These are phyloP conservation scores for Piscicola geometra DNA, from an alignment of 2,888 invertebrate genomes.

Conservation along the genomic window DNA sequence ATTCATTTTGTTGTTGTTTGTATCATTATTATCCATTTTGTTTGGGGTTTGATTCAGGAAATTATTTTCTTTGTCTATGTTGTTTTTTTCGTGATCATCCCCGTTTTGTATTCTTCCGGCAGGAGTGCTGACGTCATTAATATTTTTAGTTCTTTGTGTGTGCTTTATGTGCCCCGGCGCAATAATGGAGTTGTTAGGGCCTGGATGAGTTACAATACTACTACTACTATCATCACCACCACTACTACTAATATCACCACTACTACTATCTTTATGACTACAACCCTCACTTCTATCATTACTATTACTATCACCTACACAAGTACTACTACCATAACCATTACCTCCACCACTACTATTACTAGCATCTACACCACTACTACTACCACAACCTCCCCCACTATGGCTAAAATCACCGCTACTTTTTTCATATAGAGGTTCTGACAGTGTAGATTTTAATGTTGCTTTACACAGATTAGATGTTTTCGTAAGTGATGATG, in stretches of 20 bases:
- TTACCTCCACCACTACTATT: neutral
- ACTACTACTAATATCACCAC: neutral
- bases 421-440: neutral
- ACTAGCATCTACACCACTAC: constrained; percentile 4
- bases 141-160: too few relatives aligned
- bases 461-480: neutral
- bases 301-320: neutral
- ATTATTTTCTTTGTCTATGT: neutral
- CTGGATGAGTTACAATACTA: neutral
- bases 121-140: too few relatives aligned
- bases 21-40: neutral
- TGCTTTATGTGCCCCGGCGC: neutral
- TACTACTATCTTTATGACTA: neutral
- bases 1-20: neutral
- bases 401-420: neutral
- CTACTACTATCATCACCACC: constrained; percentile 3
- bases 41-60: neutral
- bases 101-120: neutral
- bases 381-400: neutral
- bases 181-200: neutral
- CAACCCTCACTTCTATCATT: neutral
- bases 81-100: neutral
- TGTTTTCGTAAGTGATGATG: neutral
- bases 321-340: neutral
- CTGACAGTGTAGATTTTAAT: neutral